Base-by-base conservation (phyloP, 2,113 vertebrate species). In the Eubucco bourcierii region DNA sequence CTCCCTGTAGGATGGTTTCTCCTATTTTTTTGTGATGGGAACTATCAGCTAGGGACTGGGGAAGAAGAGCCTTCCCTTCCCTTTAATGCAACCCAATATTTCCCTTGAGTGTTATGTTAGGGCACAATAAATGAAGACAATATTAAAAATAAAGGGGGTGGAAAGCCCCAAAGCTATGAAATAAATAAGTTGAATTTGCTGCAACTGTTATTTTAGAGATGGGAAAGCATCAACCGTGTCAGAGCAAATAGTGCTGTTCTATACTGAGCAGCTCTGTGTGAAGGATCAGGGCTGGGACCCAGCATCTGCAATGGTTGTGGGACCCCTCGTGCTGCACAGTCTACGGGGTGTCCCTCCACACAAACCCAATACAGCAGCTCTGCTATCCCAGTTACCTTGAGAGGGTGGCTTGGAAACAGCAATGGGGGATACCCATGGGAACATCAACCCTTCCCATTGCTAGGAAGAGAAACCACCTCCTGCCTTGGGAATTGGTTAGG, bases 401-500 rank as follows among this genome's bases (percentile, higher is more conserved):
- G 53, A 31, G 19, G 3, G 20, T 0, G 0, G 10, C 25, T n/a
- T 84, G 33, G 29, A 65, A 87, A 47, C 10, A 20, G 14, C 0
- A 0, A 6, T 21, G 46, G 7, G 6, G 11, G 16, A 56, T 25
- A 47, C 8, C 16, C 7, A 6, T 0, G 1, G 33, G 37, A 12
- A 23, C 16, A 67, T 18, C 73, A 71, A 4, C 3, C 5, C 15
- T 83, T 78, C 37, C 25, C 9, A 15, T 11, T 50, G 18, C 46
- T 27, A 31, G 50, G 70, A 70, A 65, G 20, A 56, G 47, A 46
- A 72, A 76, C 10, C 29, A 29, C 2, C 3, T 3, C 3, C 9
- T 47, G n/a, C 18, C n/a, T 11, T 31, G 21, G 63, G 37, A 75
- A 24, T 0, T 1, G 31, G 24, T 67, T 33, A 24, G 25, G 31